Conservation (phyloP, 2,113 vertebrate species). For the Mirounga angustirostris region DNA sequence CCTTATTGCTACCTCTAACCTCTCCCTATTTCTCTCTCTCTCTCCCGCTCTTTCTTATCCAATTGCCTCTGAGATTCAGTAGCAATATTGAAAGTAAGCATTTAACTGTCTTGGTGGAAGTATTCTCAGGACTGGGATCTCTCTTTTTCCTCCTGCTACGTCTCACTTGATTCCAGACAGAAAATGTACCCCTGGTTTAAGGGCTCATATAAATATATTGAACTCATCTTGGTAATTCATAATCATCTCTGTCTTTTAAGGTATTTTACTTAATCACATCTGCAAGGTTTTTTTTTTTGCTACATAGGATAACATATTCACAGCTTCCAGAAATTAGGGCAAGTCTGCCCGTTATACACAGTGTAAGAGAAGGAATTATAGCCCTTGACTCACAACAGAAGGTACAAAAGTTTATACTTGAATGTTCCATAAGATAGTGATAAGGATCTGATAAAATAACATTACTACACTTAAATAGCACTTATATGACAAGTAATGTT, state of each 20-base stretch:
- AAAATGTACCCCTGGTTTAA: neutral
- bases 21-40: neutral
- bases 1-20: neutral
- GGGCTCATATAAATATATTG: neutral
- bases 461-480: neutral
- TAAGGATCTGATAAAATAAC: neutral
- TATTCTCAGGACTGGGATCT: neutral
- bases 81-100: neutral
- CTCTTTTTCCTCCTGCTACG: neutral
- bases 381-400: neutral
- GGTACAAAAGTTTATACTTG: neutral
- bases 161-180: neutral
- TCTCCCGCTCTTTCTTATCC: neutral
- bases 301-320: neutral
- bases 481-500: neutral
- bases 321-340: neutral
- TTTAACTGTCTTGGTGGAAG: neutral
- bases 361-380: neutral
- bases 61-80: neutral
- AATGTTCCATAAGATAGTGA: neutral
- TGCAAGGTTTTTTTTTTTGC: neutral
- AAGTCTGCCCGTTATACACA: neutral
- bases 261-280: neutral
- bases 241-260: neutral
- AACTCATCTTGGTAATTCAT: neutral